Evolutionary conservation across 2,888 invertebrate genomes (phyloP).

Genomic region (Tiliacea citrago): DNA sequence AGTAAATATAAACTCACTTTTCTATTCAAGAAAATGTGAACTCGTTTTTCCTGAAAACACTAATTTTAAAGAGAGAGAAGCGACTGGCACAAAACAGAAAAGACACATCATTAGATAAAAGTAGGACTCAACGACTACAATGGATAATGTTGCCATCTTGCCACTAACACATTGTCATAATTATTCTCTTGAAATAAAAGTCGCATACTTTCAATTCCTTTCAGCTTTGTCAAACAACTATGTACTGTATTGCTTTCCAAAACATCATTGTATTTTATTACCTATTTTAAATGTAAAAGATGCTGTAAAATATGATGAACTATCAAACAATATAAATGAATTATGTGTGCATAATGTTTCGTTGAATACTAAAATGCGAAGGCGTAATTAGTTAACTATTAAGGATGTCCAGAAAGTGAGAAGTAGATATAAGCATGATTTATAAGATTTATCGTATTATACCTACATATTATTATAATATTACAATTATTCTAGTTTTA

Average conservation of each 20-base stretch:
- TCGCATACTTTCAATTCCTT: constrained; percentile 42
- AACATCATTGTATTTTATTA: constrained; percentile 24
- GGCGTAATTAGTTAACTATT: constrained; percentile 67
- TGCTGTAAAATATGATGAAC: constrained; percentile 12
- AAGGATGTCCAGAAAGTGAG: constrained; percentile 83
- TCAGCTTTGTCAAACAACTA: constrained; percentile 44
- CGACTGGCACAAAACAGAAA: constrained; percentile 36
- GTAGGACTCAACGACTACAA: constrained; percentile 1
- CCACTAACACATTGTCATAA: constrained; percentile 31
- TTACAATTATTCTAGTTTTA: constrained; percentile 56
- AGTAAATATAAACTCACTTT: constrained; percentile 6
- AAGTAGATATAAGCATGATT: constrained; percentile 72
- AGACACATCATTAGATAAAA: constrained; percentile 18
- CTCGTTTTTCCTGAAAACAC: neutral
- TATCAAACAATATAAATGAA: constrained; percentile 10
- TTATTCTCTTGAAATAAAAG: constrained; percentile 37
- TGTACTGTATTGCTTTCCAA: constrained; percentile 25
- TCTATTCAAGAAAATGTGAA: constrained; percentile 18
- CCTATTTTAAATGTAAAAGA: constrained; percentile 23
- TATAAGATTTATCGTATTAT: constrained; percentile 59
- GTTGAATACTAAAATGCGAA: constrained; percentile 56
- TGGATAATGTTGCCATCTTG: constrained; percentile 7
- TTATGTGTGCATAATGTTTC: constrained; percentile 42
- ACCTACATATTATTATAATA: constrained; percentile 55
- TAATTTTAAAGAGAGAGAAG: constrained; percentile 49